A percentile compares a stretch with the other conserved stretches of the same genome.
These are phyloP conservation scores for Drosophila merina DNA, from an alignment of 2,888 invertebrate genomes.

Conservation along the genomic window DNA sequence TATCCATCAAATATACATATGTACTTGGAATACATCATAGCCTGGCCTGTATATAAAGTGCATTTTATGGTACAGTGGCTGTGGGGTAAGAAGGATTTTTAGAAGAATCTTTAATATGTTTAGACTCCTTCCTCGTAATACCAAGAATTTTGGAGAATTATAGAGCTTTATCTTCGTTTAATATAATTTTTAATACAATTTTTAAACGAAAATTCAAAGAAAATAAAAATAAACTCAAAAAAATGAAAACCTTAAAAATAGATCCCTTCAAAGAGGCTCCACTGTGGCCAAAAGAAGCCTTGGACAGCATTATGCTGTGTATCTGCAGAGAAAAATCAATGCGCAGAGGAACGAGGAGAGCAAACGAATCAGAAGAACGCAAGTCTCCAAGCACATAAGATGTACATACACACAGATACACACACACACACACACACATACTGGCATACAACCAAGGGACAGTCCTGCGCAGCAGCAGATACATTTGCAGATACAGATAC, in stretches of 20 bases:
- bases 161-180: too few species aligned
- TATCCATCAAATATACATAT: too few species aligned
- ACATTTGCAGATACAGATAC: conserved; percentile 60
- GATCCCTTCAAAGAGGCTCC: conserved; percentile 2
- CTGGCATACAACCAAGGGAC: conserved; percentile 33
- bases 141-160: too few species aligned
- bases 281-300: conserved; percentile 26
- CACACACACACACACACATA: conserved; percentile 35
- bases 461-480: conserved; percentile 77
- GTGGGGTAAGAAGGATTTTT: neutral
- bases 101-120: too few species aligned
- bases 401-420: conserved; percentile 23
- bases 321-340: conserved; percentile 75
- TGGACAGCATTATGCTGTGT: conserved; percentile 68
- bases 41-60: conserved; percentile 8
- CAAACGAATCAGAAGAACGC: conserved; percentile 78
- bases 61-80: conserved; percentile 22
- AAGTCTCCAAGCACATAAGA: conserved; percentile 62
- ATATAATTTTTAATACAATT: too few species aligned
- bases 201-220: too few species aligned
- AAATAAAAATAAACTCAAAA: too few species aligned
- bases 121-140: too few species aligned
- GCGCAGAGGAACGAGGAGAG: conserved; percentile 64
- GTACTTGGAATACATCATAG: neutral
- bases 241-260: too few species aligned